Conservation (phyloP, 2,888 invertebrate species). For the Mylabris sibirica region DNA sequence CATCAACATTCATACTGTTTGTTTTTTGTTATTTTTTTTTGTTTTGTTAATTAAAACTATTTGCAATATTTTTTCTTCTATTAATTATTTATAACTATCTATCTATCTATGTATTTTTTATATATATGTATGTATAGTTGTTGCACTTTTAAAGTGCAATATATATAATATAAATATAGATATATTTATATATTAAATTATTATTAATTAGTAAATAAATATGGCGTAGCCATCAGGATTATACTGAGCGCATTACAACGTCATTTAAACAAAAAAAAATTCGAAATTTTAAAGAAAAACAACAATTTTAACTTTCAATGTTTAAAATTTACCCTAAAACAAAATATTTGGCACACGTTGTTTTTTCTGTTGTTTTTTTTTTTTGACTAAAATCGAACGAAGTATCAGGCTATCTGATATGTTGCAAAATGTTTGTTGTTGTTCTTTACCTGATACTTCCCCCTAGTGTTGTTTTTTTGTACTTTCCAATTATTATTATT, state of each 20-base stretch:
- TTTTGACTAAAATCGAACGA: neutral
- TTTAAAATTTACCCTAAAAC: slow-evolving; percentile 29
- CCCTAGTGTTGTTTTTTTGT: slow-evolving; percentile 34
- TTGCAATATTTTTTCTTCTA: neutral
- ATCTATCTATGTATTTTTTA: neutral
- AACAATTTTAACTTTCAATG: slow-evolving; percentile 8
- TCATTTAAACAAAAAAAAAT: slow-evolving; percentile 15
- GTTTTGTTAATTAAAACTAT: neutral
- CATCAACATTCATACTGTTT: neutral
- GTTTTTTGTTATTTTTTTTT: neutral
- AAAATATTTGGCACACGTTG: slow-evolving; percentile 51
- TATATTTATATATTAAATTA: neutral
- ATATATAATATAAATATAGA: neutral
- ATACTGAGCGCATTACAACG: slow-evolving; percentile 48
- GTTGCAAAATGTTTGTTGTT: neutral
- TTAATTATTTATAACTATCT: neutral
- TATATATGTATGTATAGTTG: slow-evolving; percentile 46
- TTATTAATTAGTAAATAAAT: slow-evolving; percentile 46
- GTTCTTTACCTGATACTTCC: slow-evolving; percentile 1
- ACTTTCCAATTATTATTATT: slow-evolving; percentile 26
- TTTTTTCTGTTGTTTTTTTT: slow-evolving; percentile 26
- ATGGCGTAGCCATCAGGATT: slow-evolving; percentile 57
- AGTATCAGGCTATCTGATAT: slow-evolving; percentile 7
- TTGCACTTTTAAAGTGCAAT: slow-evolving; percentile 59
- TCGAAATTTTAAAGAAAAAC: slow-evolving; percentile 34